A percentile compares a stretch with the other conserved stretches of the same genome.
These are phyloP conservation scores for Littorina saxatilis DNA, from an alignment of 1,140 invertebrate species.

Conservation along the genomic window DNA sequence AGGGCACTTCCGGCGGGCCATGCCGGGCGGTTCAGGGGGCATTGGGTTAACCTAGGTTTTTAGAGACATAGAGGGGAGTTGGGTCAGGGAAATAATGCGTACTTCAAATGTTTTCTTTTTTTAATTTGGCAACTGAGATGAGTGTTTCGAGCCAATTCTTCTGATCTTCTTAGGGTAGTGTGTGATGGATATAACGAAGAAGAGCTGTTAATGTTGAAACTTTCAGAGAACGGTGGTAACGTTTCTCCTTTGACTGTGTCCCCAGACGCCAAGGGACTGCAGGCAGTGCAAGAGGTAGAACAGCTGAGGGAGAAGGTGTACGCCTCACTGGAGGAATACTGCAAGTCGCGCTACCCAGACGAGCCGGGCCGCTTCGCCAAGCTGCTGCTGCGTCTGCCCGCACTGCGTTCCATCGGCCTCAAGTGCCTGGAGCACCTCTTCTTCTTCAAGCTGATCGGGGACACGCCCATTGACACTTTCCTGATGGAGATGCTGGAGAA, in stretches of 20 bases:
- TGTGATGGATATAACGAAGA: no score
- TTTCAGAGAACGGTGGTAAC: no score
- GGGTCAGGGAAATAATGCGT: no score
- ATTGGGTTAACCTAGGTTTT: no score
- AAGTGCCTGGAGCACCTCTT: constrained; percentile 97
- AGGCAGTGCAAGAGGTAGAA: constrained; percentile 89
- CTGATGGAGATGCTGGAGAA: constrained; percentile 82
- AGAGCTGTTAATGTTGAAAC: no score
- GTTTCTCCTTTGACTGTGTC: neutral
- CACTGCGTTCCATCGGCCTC: constrained; percentile 93
- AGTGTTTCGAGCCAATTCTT: no score
- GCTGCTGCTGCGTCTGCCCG: constrained; percentile 92
- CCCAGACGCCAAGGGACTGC: constrained; percentile 91
- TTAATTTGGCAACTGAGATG: no score
- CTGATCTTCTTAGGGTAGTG: no score
- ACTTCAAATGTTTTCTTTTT: no score
- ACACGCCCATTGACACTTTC: constrained; percentile 78
- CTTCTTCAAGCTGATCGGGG: constrained; percentile 91
- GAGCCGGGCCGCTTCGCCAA: constrained; percentile 97
- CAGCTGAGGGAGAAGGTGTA: constrained; percentile 95
- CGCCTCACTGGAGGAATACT: constrained; percentile 95
- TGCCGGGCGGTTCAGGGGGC: no score
- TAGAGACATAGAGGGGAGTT: no score
- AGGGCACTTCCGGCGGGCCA: no score
- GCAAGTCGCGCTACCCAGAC: constrained; percentile 88